Conservation (phyloP, 2,888 invertebrate genomes). For the Conistra vaccinii region DNA sequence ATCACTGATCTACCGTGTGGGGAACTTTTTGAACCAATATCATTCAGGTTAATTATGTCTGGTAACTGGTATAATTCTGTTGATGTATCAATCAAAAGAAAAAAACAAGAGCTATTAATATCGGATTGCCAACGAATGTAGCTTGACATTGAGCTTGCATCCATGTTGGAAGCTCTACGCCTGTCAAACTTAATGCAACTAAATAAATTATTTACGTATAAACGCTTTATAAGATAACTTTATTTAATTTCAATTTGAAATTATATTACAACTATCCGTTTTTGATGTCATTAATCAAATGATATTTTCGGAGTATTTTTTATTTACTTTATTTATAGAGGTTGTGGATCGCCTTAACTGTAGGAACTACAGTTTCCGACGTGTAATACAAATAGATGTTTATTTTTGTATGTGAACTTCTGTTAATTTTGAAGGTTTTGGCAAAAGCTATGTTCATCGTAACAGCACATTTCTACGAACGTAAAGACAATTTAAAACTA, state of each 20-base stretch:
- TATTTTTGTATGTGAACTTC: not conserved
- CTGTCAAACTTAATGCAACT: slow-evolving; percentile 29
- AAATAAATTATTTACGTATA: slow-evolving; percentile 29
- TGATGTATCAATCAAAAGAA: slow-evolving; percentile 23
- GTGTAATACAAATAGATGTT: not conserved
- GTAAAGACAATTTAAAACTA: not conserved
- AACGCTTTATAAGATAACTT: not conserved
- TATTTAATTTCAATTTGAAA: slow-evolving; percentile 21
- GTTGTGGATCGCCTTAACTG: not conserved
- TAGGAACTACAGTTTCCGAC: slow-evolving; percentile 16
- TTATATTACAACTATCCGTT: not conserved
- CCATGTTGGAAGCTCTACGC: slow-evolving; percentile 32
- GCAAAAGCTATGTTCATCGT: not conserved
- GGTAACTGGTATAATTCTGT: slow-evolving; percentile 19
- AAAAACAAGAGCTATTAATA: slow-evolving; percentile 26
- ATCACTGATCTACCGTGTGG: slow-evolving; percentile 16
- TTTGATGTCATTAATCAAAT: not conserved
- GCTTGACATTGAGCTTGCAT: slow-evolving; percentile 49
- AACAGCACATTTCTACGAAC: not conserved
- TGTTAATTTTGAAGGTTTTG: not conserved
- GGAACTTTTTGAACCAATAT: not conserved
- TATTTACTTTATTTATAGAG: slow-evolving; percentile 7
- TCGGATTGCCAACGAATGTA: slow-evolving; percentile 40
- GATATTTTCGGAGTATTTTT: not conserved
- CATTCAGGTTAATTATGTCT: not conserved